These are phyloP conservation scores for Alsophila aescularia DNA, from an alignment of 2,888 invertebrate species.

Conservation along the genomic window DNA sequence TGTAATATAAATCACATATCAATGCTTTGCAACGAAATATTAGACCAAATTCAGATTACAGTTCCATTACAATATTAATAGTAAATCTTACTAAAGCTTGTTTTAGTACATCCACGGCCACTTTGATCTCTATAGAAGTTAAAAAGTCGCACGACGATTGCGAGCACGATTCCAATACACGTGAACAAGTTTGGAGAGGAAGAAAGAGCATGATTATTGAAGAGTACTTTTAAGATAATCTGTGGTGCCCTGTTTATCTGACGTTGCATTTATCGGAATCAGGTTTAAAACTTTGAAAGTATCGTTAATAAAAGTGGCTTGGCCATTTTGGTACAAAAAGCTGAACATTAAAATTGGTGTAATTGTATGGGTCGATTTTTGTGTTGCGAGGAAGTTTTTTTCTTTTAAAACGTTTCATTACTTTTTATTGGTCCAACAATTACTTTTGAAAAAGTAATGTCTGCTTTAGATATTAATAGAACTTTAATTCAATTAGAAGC, in stretches of 20 bases:
- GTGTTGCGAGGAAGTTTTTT: background rate
- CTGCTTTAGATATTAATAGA: no score
- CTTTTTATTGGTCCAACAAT: no score
- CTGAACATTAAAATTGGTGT: background rate
- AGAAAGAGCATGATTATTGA: conserved; percentile 40
- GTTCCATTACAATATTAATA: background rate
- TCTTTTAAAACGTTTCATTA: no score
- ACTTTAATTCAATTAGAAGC: no score
- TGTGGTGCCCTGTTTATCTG: conserved; percentile 6
- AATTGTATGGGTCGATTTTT: background rate
- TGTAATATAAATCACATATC: no score
- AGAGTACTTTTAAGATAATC: conserved; percentile 25
- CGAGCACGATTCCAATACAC: conserved; percentile 51
- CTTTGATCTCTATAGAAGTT: conserved; percentile 45
- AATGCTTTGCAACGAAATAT: no score
- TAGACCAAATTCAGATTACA: background rate
- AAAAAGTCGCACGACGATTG: conserved; percentile 47
- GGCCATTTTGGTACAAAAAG: background rate
- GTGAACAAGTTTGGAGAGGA: conserved; percentile 42
- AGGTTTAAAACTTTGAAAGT: conserved; percentile 7
- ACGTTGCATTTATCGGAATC: conserved; percentile 7
- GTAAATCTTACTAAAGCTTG: background rate
- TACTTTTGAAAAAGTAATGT: no score
- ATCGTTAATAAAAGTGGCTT: background rate
- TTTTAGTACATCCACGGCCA: conserved; percentile 40